Evolutionary conservation across 2,113 vertebrate genomes (phyloP).

Genomic region (Heptranchias perlo): DNA sequence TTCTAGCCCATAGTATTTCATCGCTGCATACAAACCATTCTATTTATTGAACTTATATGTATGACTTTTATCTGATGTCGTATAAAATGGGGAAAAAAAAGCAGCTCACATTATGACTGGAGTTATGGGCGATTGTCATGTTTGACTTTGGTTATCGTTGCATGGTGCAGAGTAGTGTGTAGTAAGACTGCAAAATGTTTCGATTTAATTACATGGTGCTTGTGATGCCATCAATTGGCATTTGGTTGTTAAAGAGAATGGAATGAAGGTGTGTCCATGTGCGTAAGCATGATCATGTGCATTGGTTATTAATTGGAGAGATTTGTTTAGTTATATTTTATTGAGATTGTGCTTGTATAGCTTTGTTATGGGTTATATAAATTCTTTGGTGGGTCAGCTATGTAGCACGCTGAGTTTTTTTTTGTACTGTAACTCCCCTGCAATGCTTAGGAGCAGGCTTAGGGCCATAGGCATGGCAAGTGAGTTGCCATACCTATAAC

Average conservation of each 20-base stretch:
- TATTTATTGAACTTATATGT: not conserved
- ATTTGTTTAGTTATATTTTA: not conserved
- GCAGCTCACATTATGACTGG: not conserved
- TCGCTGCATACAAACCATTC: not conserved
- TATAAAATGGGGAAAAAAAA: not conserved
- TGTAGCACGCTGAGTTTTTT: not conserved
- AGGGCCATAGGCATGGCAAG: not conserved
- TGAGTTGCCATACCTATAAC: not conserved
- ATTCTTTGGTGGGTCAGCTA: not conserved
- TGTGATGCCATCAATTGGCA: not conserved
- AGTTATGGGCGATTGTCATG: not conserved
- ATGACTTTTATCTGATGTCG: not conserved
- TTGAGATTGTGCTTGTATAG: not conserved
- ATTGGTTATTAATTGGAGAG: not conserved
- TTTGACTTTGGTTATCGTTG: not conserved
- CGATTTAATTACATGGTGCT: not conserved
- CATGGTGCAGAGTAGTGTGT: not conserved
- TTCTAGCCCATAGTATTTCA: not conserved
- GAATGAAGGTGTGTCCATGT: not conserved
- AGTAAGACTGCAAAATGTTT: not conserved
- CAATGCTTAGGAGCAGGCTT: not conserved
- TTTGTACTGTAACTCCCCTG: not conserved
- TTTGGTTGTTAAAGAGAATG: not conserved
- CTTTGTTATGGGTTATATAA: not conserved
- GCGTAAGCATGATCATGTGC: not conserved